phyloP scores from a whole-genome alignment of 2,113 vertebrate species.

The Colistium nudipinnis region DNA sequence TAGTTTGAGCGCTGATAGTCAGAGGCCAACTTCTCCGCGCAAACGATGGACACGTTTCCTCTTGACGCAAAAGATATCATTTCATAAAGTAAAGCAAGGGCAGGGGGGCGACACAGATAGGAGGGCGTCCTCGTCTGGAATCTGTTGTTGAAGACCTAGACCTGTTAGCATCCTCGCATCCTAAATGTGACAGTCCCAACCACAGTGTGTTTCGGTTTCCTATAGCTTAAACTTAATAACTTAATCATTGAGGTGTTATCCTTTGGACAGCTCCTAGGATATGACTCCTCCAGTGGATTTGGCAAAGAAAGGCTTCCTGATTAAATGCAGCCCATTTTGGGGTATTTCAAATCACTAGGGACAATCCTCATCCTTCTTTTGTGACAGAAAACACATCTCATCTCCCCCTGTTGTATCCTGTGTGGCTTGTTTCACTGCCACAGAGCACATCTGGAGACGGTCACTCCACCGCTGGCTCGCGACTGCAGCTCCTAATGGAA shows the following conservation, averaged over 20 bases:
- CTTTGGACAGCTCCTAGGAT: conserved; percentile 15
- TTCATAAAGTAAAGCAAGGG: not conserved
- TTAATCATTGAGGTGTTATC: conserved; percentile 30
- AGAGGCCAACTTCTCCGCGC: conserved; percentile 13
- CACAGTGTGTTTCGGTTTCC: conserved; percentile 14
- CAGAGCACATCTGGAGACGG: conserved; percentile 74
- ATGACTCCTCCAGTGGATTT: conserved; percentile 33
- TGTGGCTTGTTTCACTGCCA: conserved; percentile 35
- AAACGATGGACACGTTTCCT: conserved; percentile 11
- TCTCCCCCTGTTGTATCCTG: conserved; percentile 48
- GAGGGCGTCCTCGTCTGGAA: not conserved
- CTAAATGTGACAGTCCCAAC: conserved; percentile 24
- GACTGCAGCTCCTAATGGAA: conserved; percentile 68
- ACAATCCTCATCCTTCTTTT: conserved; percentile 47
- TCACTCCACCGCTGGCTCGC: conserved; percentile 62
- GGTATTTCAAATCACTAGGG: conserved; percentile 37
- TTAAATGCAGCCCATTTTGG: conserved; percentile 48
- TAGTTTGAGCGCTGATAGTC: conserved; percentile 43
- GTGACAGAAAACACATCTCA: conserved; percentile 66
- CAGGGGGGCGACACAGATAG: not conserved
- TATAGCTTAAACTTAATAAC: conserved; percentile 24
- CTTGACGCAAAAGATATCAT: conserved; percentile 10
- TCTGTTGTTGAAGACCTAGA: conserved; percentile 2
- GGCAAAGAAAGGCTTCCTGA: conserved; percentile 25
- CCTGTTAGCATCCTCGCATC: conserved; percentile 42